Percentiles rank a stretch among this genome's conserved stretches.
These are phyloP conservation scores for Galagoides demidoff DNA, from an alignment of 2,797 vertebrate species.

Conservation along the genomic window DNA sequence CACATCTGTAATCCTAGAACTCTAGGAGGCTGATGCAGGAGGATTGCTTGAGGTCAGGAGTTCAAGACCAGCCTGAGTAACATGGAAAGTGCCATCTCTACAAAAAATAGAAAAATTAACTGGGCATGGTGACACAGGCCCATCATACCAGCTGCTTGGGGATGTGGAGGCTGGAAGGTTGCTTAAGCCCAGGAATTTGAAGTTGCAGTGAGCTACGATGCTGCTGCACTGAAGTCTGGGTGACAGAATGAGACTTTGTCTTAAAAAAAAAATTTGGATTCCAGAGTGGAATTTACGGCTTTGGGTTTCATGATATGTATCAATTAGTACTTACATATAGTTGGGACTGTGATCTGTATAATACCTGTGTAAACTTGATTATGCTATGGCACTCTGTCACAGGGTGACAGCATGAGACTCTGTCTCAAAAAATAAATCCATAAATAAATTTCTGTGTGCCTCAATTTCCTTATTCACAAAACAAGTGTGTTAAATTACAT, in stretches of 20 bases:
- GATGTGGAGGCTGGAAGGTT: not conserved
- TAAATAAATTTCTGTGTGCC: not conserved
- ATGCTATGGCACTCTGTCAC: not conserved
- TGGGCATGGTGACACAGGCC: too few species aligned
- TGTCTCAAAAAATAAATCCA: too few species aligned
- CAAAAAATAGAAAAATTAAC: too few species aligned
- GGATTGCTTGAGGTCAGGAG: too few species aligned
- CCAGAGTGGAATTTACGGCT: not conserved
- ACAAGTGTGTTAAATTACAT: not conserved
- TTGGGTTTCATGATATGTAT: constrained; percentile 5
- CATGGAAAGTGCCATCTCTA: too few species aligned
- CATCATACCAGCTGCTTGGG: not conserved
- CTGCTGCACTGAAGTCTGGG: not conserved
- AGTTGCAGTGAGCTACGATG: not conserved
- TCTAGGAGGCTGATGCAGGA: too few species aligned
- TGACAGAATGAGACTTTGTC: not conserved
- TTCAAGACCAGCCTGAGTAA: too few species aligned
- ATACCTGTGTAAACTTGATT: not conserved
- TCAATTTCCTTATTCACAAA: constrained; percentile 24
- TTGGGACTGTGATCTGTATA: not conserved
- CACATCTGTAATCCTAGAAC: not conserved
- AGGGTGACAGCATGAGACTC: too few species aligned
- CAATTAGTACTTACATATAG: not conserved
- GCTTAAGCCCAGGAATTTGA: not conserved
- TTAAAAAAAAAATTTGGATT: not conserved